Percentiles rank a stretch among this genome's conserved stretches.
These are phyloP conservation scores for Dryobates pubescens DNA, from an alignment of 2,797 vertebrate species.

Conservation along the genomic window DNA sequence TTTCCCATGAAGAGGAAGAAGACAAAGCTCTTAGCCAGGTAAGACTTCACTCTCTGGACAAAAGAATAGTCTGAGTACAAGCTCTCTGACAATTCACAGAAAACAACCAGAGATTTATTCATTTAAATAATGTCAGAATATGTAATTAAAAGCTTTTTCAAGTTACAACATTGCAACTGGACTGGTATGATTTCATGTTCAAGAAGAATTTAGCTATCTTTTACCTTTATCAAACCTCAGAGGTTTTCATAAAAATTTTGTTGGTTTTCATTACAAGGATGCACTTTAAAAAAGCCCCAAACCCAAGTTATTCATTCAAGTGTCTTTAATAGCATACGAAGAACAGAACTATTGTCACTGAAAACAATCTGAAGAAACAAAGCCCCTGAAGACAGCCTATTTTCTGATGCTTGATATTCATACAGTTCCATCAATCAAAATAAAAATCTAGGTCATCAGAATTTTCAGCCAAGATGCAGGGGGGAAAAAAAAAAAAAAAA, in stretches of 20 bases:
- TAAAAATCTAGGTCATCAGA: constrained; percentile 51
- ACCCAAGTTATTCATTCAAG: constrained; percentile 10
- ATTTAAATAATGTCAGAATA: constrained; percentile 26
- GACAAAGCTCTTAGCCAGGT: background rate
- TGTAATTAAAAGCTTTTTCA: constrained; percentile 24
- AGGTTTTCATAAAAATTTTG: background rate
- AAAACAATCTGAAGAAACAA: constrained; percentile 42
- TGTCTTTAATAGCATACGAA: background rate
- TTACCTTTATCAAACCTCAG: constrained; percentile 29
- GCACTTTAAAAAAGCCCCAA: constrained; percentile 13
- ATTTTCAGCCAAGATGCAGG: constrained; percentile 42
- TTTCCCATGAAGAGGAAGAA: background rate
- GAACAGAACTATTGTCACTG: background rate
- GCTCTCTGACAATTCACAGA: background rate
- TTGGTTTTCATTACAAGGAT: background rate
- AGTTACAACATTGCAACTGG: constrained; percentile 22
- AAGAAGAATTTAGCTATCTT: background rate
- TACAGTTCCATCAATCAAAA: constrained; percentile 44
- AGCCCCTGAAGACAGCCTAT: constrained; percentile 32
- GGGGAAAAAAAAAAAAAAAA: background rate
- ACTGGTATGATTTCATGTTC: constrained; percentile 35
- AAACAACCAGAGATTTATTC: background rate
- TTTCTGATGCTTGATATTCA: constrained; percentile 27
- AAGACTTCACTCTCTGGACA: background rate
- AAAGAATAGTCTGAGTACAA: background rate